Evolutionary conservation across 1,140 invertebrate species (phyloP), one percentile per base, ranked within the genome.

Genomic region (Halyomorpha halys): DNA sequence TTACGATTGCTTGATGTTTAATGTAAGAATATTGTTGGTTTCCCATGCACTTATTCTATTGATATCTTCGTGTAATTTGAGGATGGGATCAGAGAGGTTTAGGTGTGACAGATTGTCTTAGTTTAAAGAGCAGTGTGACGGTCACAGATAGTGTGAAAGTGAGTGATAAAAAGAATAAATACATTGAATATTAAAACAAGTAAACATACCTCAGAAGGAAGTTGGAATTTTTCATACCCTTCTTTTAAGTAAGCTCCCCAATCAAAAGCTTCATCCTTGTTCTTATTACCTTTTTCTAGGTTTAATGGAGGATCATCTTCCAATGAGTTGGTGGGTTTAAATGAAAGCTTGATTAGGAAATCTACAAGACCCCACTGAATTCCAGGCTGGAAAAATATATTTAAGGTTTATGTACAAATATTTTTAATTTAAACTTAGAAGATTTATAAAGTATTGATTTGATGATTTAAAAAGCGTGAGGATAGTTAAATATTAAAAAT

Each of bases 191-290:
- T 39, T 39, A 49, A 13, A 49, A 6, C 2, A 49, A 11, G 47
- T 18, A 27, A 11, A 23, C 15, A 27, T 23, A 56, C 53, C 53
- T 56, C 53, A 27, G 59, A 60, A 8, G 59, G 59, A 11, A 60
- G 25, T 39, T 18, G 16, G 34, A 60, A 60, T 8, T 60, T 60
- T 18, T 60, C 59, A 6, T 3, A 60, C 34, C 59, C 59, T 44
- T 60, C 59, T 18, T 60, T 60, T 19, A 60, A 44, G 59, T 60
- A 39, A 9, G 59, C 15, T 39, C 27, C 30, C 59, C 59, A 60
- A 60, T 60, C 59, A 60, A 60, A 60, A 34, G 30, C 2, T 19
- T 39, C 30, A n/a, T n/a, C 39, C 8, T 59, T 8, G 8, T 23
- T 18, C n/a, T 34, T 39, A 18, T 16, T 18, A 39, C 1, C 16